Base-by-base conservation (phyloP, 2,113 vertebrate species). In the Raja brachyura region DNA sequence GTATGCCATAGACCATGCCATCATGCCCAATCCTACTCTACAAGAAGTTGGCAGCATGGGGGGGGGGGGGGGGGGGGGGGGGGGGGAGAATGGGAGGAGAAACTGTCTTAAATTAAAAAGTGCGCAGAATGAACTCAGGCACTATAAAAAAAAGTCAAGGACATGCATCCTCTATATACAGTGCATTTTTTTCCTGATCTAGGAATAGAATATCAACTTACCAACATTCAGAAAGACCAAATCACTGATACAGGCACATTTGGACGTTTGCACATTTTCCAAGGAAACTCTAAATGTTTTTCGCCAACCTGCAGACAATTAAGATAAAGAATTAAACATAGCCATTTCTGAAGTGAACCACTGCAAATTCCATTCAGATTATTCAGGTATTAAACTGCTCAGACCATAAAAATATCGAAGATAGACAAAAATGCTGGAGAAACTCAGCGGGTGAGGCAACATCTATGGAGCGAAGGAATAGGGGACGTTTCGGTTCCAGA, bases 171-270 rank as follows among this genome's bases (percentile, higher is more conserved):
- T 61, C 20, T 31, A 9, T 59, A 90, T 0, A 33, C 48, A 22
- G 1, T 81, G 2, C 33, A 85, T 4, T 4, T 59, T n/a, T 48
- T 14, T 10, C 11, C 13, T 31, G 13, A 31, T 88, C 28, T 88
- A 63, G 13, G 31, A 16, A 86, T 14, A 61, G 28, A 61, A 10
- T 25, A 85, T 93, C 76, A 93, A 95, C 97, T 94, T 95, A 99
- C 98, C 98, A 93, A 98, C 96, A 93, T 97, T 97, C 94, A 99
- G 96, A 96, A 99, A 98, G 94, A 97, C 94, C 16, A 97, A 94
- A 93, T 94, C 95, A 77, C 95, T 93, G 81, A 94, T 94, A 94
- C 95, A 93, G 70, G 93, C 77, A 90, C 93, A 25, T 93, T 93
- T 93, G 31, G 94, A 93, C 93, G n/a, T n/a, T n/a, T n/a, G n/a